Percentiles rank a stretch among this genome's conserved stretches.
phyloP scores from a whole-genome alignment of 2,113 vertebrate species.

The Nothoprocta perdicaria region DNA sequence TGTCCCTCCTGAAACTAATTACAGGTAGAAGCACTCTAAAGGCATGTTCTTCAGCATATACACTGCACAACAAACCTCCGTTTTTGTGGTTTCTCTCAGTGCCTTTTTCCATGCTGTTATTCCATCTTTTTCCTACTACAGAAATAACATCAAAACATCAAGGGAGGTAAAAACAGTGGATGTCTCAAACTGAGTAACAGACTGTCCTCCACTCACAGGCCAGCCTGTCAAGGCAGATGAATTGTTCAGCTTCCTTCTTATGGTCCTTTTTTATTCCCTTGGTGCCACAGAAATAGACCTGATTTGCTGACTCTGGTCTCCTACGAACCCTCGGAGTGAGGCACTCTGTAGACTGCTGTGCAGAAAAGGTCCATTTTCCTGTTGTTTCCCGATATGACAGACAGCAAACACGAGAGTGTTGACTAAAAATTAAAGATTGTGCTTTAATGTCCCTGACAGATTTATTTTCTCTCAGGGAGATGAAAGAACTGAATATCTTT shows the following conservation, averaged over 20 bases:
- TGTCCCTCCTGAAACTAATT: background rate
- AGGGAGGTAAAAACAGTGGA: background rate
- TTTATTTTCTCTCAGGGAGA: constrained; percentile 36
- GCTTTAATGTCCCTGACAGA: background rate
- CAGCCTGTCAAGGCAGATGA: background rate
- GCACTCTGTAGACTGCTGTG: background rate
- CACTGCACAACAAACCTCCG: background rate
- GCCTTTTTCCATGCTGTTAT: background rate
- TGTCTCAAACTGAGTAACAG: background rate
- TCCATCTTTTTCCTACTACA: background rate
- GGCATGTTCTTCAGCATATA: background rate
- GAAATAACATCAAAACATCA: background rate
- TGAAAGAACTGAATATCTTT: constrained; percentile 21
- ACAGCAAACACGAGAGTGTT: background rate
- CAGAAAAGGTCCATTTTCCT: background rate
- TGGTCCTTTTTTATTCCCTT: background rate
- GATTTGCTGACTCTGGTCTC: background rate
- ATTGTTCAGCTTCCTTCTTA: background rate
- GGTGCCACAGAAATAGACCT: background rate
- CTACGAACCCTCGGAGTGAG: background rate
- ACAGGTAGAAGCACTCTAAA: background rate
- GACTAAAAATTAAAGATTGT: background rate
- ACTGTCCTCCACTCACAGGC: background rate
- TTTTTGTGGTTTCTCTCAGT: background rate
- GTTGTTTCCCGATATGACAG: background rate